Evolutionary conservation across 2,888 invertebrate genomes (phyloP).

Genomic region (Dilophus febrilis): DNA sequence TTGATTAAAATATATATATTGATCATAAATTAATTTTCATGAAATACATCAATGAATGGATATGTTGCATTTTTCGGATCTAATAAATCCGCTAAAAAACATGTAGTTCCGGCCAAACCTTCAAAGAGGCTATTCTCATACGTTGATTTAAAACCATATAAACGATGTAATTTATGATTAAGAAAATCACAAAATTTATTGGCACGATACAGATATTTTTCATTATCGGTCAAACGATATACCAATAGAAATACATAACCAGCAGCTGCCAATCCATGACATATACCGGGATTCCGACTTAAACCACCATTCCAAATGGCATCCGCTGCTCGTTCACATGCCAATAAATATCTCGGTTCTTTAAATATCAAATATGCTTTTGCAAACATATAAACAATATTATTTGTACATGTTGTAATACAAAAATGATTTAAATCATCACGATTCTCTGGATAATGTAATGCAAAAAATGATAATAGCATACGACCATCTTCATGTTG

Average conservation of each 20-base stretch:
- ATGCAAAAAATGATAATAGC: constrained; percentile 57
- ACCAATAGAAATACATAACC: constrained; percentile 65
- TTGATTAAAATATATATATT: no score
- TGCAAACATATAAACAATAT: constrained; percentile 63
- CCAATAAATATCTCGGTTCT: constrained; percentile 51
- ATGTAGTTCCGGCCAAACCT: constrained; percentile 72
- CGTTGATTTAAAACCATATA: no score
- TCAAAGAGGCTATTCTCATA: constrained; percentile 76
- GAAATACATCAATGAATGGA: no score
- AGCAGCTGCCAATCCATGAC: constrained; percentile 74
- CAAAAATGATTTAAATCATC: constrained; percentile 79
- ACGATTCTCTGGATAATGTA: constrained; percentile 32
- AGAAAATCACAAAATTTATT: constrained; percentile 61
- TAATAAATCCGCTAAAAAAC: constrained; percentile 60
- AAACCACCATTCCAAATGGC: constrained; percentile 70
- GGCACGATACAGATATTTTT: constrained; percentile 56
- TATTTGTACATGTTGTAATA: constrained; percentile 78
- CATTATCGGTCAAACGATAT: constrained; percentile 53
- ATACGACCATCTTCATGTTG: constrained; percentile 60
- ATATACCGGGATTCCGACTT: constrained; percentile 70
- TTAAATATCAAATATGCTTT: constrained; percentile 60
- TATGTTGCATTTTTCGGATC: constrained; percentile 58
- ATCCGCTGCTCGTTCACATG: constrained; percentile 52
- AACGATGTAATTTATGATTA: no score
- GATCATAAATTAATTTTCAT: no score